phyloP scores from a whole-genome alignment of 23 tunicate genomes.

The Trididemnum nubilum region DNA sequence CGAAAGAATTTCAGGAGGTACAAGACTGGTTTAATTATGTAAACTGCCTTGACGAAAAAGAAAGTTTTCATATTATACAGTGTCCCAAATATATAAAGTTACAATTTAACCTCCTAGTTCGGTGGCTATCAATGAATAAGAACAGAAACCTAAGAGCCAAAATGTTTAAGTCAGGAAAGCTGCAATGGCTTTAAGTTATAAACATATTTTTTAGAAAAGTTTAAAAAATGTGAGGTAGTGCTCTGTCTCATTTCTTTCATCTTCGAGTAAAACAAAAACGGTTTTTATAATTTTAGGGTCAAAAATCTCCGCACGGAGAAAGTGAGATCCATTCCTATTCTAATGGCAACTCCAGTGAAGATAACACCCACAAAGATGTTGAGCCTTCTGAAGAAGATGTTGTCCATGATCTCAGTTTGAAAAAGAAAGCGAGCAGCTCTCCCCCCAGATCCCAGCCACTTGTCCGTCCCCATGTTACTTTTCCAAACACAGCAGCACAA shows the following conservation, averaged over 20 bases:
- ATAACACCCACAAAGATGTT: background rate
- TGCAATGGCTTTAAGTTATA: too few species aligned
- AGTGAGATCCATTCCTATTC: background rate
- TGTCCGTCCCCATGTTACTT: background rate
- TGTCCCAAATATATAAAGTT: too few species aligned
- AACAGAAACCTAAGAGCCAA: too few species aligned
- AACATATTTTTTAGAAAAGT: too few species aligned
- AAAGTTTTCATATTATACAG: too few species aligned
- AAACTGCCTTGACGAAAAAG: too few species aligned
- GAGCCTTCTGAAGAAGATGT: background rate
- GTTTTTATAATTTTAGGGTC: conserved; percentile 15
- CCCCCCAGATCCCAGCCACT: background rate
- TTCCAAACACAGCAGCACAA: background rate
- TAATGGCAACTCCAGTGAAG: background rate
- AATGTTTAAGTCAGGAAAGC: too few species aligned
- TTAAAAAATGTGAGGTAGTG: too few species aligned
- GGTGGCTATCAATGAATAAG: too few species aligned
- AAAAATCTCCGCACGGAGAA: conserved; percentile 7
- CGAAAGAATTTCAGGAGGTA: conserved; percentile 2
- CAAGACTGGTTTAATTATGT: background rate
- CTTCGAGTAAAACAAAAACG: too few species aligned
- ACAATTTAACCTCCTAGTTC: too few species aligned
- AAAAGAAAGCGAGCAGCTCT: background rate
- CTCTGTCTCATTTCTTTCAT: too few species aligned
- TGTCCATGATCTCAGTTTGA: conserved; percentile 13